Conservation (phyloP, 2,797 vertebrate genomes). For the Brachyrhaphis roseni region DNA sequence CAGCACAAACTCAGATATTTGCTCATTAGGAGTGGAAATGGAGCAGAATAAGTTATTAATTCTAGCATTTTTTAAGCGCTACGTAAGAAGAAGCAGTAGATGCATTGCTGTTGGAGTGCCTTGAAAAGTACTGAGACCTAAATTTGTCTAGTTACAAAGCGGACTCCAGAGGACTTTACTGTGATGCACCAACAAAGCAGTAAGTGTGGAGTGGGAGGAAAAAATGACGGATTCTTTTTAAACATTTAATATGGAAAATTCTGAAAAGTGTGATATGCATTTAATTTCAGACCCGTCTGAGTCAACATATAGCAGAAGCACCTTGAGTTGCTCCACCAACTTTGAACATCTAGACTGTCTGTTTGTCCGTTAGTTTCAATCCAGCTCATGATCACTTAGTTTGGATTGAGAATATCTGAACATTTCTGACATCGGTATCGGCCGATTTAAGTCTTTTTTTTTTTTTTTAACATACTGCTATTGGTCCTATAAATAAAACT, state of each 20-base stretch:
- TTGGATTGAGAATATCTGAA: too few relatives aligned
- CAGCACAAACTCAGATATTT: conserved; percentile 7
- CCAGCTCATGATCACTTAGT: neutral
- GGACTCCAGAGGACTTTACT: neutral
- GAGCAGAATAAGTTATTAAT: neutral
- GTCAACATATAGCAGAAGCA: neutral
- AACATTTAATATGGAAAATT: neutral
- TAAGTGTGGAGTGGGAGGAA: neutral
- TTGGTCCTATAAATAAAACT: too few relatives aligned
- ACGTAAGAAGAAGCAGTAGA: too few relatives aligned
- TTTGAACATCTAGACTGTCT: neutral
- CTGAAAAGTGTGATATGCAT: neutral
- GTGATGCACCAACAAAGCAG: neutral
- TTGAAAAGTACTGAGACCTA: neutral
- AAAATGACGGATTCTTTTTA: neutral
- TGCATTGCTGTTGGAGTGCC: neutral
- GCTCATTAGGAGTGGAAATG: neutral
- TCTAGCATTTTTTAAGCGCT: neutral
- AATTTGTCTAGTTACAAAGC: neutral
- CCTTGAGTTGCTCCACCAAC: neutral
- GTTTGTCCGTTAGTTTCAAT: neutral
- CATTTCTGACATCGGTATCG: too few relatives aligned
- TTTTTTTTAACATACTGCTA: too few relatives aligned
- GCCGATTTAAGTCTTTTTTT: too few relatives aligned
- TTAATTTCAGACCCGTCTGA: neutral